Evolutionary conservation across 2,113 vertebrate species (phyloP).

Genomic region (Heterocephalus glaber): DNA sequence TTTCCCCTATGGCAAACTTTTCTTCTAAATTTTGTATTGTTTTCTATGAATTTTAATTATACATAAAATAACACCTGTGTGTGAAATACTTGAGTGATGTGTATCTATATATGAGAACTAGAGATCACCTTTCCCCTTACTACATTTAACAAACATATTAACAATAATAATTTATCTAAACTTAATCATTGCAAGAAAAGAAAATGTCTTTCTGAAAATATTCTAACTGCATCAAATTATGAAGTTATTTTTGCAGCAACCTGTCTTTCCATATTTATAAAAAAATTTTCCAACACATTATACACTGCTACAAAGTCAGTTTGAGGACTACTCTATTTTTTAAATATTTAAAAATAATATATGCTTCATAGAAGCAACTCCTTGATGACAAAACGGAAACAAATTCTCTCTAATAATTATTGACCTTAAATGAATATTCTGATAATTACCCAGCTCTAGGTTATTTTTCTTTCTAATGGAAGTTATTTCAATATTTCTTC

Average conservation of each 20-base stretch:
- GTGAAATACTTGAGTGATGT: background rate
- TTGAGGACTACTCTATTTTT: conserved; percentile 64
- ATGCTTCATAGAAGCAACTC: background rate
- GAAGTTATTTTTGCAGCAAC: conserved; percentile 1
- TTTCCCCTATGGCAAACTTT: background rate
- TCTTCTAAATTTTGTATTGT: conserved; percentile 27
- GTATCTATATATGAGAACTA: conserved; percentile 24
- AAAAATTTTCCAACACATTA: conserved; percentile 73
- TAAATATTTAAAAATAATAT: conserved; percentile 77
- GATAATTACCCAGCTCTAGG: background rate
- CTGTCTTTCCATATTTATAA: background rate
- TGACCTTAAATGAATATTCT: background rate
- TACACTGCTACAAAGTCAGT: conserved; percentile 64
- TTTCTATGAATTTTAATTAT: conserved; percentile 38
- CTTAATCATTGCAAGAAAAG: conserved; percentile 29
- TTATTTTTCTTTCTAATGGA: background rate
- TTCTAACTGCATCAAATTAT: conserved; percentile 3
- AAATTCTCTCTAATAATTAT: background rate
- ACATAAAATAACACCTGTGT: background rate
- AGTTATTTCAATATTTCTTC: background rate
- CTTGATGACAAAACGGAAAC: conserved; percentile 57
- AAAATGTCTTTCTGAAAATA: background rate
- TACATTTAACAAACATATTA: conserved; percentile 74
- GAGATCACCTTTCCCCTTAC: conserved; percentile 59
- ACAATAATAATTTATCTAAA: conserved; percentile 66